Base-by-base conservation (phyloP, 1,140 invertebrate genomes). In the Teleopsis dalmanni region DNA sequence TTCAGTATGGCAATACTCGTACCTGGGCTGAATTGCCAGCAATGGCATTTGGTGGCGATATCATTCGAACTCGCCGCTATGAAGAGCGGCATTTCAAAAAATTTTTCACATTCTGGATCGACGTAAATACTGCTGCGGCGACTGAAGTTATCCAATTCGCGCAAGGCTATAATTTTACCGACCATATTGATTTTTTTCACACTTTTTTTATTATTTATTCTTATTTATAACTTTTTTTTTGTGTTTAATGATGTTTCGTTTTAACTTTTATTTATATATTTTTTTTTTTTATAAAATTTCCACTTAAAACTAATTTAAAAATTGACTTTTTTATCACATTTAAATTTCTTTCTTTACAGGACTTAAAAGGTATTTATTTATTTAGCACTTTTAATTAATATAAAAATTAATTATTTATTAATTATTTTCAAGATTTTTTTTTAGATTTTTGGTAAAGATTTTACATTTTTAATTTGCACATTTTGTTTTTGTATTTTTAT, bases 21-120 rank as follows among this genome's bases (percentile, higher is more conserved):
- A 69, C 65, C 65, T 69, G 65, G 62, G 57, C 62, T 68, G 42
- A 68, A 62, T 53, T 69, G 65, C 48, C 51, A 69, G 40, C 65
- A 69, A 55, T 66, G 59, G 47, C 65, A 69, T 46, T 65, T 69
- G 33, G 63, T 65, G 34, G 65, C 61, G 50, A 69, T 58, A 55
- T 69, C 65, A 64, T 66, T 69, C 48, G 65, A 58, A 50, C 66
- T 70, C 55, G 58, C 63, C 47, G 62, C 60, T 29, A 68, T 66
- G 44, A 66, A 66, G 9, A 60, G 56, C 29, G 67, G 67, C 55
- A 70, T 52, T 53, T 68, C 67, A 46, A 70, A 68, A 53, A 70
- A 68, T 43, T 70, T 70, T 40, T 70, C 67, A 44, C 67, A 68
- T 53, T 70, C 67, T 48, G 67, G 67, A 68, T 70, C 65, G 37